Evolutionary conservation across 2,113 vertebrate species (phyloP).

Genomic region (Sorex fumeus): DNA sequence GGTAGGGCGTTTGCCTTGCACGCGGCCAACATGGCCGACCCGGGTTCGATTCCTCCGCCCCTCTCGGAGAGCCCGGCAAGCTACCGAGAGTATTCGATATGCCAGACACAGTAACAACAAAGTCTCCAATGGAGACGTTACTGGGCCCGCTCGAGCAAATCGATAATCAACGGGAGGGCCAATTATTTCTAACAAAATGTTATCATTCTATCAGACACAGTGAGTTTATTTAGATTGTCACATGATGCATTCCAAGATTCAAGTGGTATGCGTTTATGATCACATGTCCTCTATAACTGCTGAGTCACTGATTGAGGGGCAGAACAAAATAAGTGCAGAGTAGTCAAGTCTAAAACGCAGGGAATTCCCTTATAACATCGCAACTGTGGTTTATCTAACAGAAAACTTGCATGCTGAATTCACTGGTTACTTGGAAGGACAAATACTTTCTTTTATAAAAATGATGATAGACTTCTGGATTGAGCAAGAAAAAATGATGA

Average conservation of each 20-base stretch:
- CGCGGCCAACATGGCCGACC: too few species aligned
- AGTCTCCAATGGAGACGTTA: too few species aligned
- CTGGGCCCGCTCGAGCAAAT: too few species aligned
- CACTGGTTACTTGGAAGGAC: neutral
- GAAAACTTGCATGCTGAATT: neutral
- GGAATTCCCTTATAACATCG: neutral
- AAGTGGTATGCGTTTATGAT: neutral
- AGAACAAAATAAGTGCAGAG: neutral
- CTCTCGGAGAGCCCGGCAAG: too few species aligned
- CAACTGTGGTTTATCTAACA: neutral
- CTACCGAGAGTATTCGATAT: too few species aligned
- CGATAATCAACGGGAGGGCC: too few species aligned
- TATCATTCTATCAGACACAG: neutral
- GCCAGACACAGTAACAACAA: too few species aligned
- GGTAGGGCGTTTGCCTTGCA: too few species aligned
- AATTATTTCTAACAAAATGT: neutral
- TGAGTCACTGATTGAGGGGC: neutral
- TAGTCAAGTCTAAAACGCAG: neutral
- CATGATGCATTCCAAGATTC: neutral
- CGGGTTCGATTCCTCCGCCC: too few species aligned
- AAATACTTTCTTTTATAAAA: neutral
- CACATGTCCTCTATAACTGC: neutral
- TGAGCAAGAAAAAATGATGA: neutral
- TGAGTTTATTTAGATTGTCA: neutral
- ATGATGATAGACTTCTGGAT: neutral